phyloP scores from a whole-genome alignment of 2,888 invertebrate species.

The Rhabditoides inermis region DNA sequence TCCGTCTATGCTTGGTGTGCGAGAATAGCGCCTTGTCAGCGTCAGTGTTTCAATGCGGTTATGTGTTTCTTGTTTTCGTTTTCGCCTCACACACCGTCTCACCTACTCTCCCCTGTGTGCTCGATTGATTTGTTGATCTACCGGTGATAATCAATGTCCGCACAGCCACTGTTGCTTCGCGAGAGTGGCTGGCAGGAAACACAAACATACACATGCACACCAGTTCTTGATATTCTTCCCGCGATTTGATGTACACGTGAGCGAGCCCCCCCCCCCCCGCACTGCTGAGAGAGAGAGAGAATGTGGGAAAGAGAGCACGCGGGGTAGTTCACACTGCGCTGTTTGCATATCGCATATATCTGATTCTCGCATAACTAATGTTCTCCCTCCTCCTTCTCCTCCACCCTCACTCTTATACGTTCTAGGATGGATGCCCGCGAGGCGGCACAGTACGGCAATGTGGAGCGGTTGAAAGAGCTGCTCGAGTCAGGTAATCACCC shows the following conservation, averaged over 20 bases:
- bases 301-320: neutral
- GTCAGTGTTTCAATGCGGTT: neutral
- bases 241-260: neutral
- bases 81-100: neutral
- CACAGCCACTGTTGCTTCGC: no score
- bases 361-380: no score
- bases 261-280: neutral
- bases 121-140: no score
- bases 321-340: no score
- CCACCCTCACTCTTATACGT: slow-evolving; percentile 2
- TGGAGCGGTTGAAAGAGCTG: slow-evolving; percentile 65
- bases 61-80: neutral
- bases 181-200: no score
- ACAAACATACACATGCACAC: neutral
- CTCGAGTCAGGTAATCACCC: slow-evolving; percentile 74
- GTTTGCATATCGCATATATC: no score
- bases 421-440: slow-evolving; percentile 69
- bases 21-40: neutral
- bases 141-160: no score
- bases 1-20: no score
- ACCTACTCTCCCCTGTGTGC: slow-evolving; percentile 1
- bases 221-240: neutral
- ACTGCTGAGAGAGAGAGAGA: neutral
- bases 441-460: slow-evolving; percentile 90
- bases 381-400: no score